phyloP scores from a whole-genome alignment of 53 echinoderm and acorn worm species.

The Holothuria leucospilota region DNA sequence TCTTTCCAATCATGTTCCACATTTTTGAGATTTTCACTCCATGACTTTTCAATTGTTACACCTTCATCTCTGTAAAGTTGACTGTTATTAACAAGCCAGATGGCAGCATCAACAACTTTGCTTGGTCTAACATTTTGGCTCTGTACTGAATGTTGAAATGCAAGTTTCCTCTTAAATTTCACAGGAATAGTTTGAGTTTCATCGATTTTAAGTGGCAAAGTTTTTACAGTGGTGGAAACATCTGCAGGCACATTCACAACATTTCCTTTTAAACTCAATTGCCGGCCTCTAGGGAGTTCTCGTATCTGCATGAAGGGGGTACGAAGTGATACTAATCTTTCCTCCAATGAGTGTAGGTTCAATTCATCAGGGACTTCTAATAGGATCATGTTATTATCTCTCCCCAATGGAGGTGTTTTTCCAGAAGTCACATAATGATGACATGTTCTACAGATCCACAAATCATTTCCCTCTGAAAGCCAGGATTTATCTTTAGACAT shows the following conservation, averaged over 20 bases:
- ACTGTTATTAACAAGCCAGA: slow-evolving; percentile 46
- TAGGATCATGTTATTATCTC: slow-evolving; percentile 33
- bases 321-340: slow-evolving; percentile 43
- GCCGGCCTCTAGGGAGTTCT: slow-evolving; percentile 54
- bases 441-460: slow-evolving; percentile 61
- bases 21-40: background rate
- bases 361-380: slow-evolving; percentile 25
- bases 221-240: slow-evolving; percentile 17
- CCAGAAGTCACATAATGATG: slow-evolving; percentile 5
- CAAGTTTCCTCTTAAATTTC: slow-evolving; percentile 59
- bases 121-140: slow-evolving; percentile 60
- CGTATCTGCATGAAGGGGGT: no score
- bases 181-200: slow-evolving; percentile 50
- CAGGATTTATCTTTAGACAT: background rate
- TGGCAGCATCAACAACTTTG: slow-evolving; percentile 58
- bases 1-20: slow-evolving; percentile 19
- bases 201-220: slow-evolving; percentile 35
- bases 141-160: slow-evolving; percentile 37
- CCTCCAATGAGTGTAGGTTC: slow-evolving; percentile 19
- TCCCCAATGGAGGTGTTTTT: slow-evolving; percentile 46
- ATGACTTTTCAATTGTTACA: slow-evolving; percentile 20
- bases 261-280: slow-evolving; percentile 46
- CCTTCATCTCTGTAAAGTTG: slow-evolving; percentile 46
- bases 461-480: slow-evolving; percentile 1
- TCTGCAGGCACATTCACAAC: slow-evolving; percentile 53